phyloP scores from a whole-genome alignment of 2,888 invertebrate genomes.

The Drosophila kokeensis region DNA sequence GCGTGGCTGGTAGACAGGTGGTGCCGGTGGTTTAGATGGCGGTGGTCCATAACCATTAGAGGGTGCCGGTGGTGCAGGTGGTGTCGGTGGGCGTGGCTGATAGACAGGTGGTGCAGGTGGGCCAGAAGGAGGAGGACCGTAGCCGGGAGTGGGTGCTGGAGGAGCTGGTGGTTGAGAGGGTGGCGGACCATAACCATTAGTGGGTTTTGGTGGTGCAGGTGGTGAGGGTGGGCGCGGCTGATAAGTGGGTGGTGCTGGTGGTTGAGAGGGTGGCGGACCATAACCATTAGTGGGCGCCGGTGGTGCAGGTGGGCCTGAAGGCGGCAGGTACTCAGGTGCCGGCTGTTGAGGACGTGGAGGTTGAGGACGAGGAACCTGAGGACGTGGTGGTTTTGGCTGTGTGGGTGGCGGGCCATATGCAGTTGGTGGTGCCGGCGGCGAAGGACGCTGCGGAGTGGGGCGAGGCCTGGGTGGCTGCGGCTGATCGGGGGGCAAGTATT shows the following conservation, averaged over 20 bases:
- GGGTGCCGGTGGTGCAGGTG: conserved; percentile 17
- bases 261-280: conserved; percentile 35
- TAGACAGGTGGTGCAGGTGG: conserved; percentile 29
- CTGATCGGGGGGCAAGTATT: conserved; percentile 57
- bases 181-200: conserved; percentile 22
- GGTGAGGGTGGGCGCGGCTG: conserved; percentile 55
- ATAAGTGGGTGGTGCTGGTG: conserved; percentile 49
- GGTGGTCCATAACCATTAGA: background rate
- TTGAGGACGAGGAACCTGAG: conserved; percentile 31
- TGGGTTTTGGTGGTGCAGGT: conserved; percentile 42
- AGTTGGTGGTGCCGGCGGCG: conserved; percentile 39
- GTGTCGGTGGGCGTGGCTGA: too few species aligned
- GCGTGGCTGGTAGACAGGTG: conserved; percentile 42
- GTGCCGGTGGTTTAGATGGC: background rate
- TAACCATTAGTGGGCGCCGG: conserved; percentile 37
- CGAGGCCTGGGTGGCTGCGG: conserved; percentile 58
- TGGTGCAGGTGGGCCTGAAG: conserved; percentile 43
- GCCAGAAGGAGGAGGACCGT: too few species aligned
- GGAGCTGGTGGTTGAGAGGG: conserved; percentile 29
- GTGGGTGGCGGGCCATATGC: conserved; percentile 60
- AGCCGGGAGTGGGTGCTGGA: too few species aligned
- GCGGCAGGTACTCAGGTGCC: conserved; percentile 54
- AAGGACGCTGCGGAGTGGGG: conserved; percentile 46
- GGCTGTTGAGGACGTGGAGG: conserved; percentile 32
- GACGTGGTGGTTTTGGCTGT: conserved; percentile 34